Evolutionary conservation across 2,113 vertebrate species (phyloP), one percentile per base, ranked within the genome.

Genomic region (Sarotherodon lohbergeri): DNA sequence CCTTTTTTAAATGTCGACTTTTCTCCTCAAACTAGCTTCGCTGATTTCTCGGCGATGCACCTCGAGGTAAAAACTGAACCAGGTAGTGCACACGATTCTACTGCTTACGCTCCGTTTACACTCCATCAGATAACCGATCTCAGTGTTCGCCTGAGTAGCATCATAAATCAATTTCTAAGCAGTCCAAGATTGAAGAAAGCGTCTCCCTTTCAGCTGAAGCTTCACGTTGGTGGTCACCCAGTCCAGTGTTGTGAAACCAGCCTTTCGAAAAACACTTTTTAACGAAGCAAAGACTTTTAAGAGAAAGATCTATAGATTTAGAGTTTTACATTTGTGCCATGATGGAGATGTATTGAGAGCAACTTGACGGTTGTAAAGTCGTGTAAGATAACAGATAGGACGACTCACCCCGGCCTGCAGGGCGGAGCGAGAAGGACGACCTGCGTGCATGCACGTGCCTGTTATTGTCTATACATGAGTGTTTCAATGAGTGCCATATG

Each of bases 401-500:
- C 16, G 59, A 85, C 84, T 82, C 59, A 19, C 81, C 4, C 54
- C 57, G 79, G 84, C 89, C 85, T 29, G 66, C 80, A 48, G 32
- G 85, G 29, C 54, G 4, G 46, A 22, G 29, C 34, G 78, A 82
- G 41, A 55, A 86, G 7, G 81, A 48, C 16, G 6, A 36, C 82
- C 19, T 34, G 87, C 78, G 83, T 79, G 71, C 76, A 84, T 85
- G 88, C 80, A 80, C 57, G 43, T 79, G 54, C 82, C 66, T 76
- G 81, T 82, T 36, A 19, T 73, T 36, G 84, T 83, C 55, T 84
- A 14, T 56, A 50, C 11, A 43, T 81, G 52, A 82, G 82, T 73
- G 84, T 95, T 83, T 87, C 79, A 78, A 59, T 57, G 92, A 91
- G 94, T 95, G 95, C 93, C 93, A 94, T 93, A 90, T 81, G 85